Conservation (phyloP, 2,888 invertebrate species). For the Agriopis marginaria region DNA sequence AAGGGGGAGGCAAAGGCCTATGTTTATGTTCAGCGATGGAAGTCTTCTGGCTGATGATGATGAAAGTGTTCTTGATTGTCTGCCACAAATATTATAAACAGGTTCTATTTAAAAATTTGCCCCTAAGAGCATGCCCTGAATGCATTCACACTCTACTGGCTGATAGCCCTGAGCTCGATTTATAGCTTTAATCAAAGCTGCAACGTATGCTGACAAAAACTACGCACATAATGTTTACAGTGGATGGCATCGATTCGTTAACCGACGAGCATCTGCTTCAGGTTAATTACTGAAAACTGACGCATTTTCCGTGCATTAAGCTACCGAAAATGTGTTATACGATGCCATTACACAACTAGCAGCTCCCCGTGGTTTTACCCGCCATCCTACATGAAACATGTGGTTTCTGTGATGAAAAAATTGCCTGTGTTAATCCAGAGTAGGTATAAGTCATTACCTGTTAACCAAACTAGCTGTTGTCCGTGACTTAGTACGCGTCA, state of each 20-base stretch:
- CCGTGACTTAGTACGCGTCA: too few species aligned
- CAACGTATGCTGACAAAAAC: constrained; percentile 76
- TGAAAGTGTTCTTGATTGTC: too few species aligned
- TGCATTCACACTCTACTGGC: constrained; percentile 54
- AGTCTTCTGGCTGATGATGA: too few species aligned
- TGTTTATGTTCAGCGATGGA: too few species aligned
- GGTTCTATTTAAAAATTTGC: not conserved
- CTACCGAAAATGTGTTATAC: not conserved
- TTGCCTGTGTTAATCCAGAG: too few species aligned
- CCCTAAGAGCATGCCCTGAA: constrained; percentile 8
- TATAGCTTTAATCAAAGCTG: constrained; percentile 81
- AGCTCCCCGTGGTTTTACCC: too few species aligned
- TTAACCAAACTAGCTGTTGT: too few species aligned
- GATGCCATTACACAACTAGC: not conserved
- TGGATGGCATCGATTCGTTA: constrained; percentile 45
- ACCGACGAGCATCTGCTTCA: not conserved
- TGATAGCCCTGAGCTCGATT: constrained; percentile 75
- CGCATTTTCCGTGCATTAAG: not conserved
- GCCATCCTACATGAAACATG: too few species aligned
- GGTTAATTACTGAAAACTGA: constrained; percentile 10
- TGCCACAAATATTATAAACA: not conserved
- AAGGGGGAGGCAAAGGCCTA: too few species aligned
- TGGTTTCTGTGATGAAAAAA: not conserved
- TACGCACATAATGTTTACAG: constrained; percentile 50
- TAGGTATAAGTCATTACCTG: too few species aligned